Evolutionary conservation across 1,140 invertebrate genomes (phyloP).

Genomic region (Psix sp.): DNA sequence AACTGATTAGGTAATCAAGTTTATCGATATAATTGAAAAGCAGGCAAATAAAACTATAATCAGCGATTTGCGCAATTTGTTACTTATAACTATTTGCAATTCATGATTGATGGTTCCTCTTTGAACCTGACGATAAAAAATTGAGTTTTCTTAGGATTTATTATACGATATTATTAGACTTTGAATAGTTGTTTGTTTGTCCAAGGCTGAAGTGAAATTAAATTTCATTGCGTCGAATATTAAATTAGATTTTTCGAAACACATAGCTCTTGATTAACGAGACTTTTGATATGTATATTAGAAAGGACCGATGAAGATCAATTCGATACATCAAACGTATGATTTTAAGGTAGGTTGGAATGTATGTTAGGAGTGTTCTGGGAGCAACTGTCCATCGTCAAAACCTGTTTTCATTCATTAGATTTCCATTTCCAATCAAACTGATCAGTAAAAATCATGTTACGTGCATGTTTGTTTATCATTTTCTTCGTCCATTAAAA

Average conservation of each 20-base stretch:
- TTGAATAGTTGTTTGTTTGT: conserved; percentile 44
- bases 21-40: too few species aligned
- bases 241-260: conserved; percentile 43
- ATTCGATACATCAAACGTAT: conserved; percentile 28
- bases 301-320: conserved; percentile 12
- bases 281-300: conserved; percentile 51
- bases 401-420: conserved; percentile 55
- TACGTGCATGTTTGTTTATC: too few species aligned
- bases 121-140: conserved; percentile 44
- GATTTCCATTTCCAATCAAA: conserved; percentile 45
- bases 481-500: too few species aligned
- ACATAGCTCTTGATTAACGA: conserved; percentile 46
- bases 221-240: conserved; percentile 44
- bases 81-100: conserved; percentile 36
- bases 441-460: too few species aligned
- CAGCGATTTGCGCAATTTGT: too few species aligned
- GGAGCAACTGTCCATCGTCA: conserved; percentile 12
- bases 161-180: conserved; percentile 37
- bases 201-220: conserved; percentile 46
- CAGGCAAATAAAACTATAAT: too few species aligned
- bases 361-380: conserved; percentile 40
- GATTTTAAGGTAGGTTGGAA: conserved; percentile 52
- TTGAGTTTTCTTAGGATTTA: conserved; percentile 9
- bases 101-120: conserved; percentile 51
- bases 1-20: too few species aligned